Evolutionary conservation across 2,888 invertebrate species (phyloP), one percentile per base, ranked within the genome.

Genomic region (Eremobia ochroleuca): DNA sequence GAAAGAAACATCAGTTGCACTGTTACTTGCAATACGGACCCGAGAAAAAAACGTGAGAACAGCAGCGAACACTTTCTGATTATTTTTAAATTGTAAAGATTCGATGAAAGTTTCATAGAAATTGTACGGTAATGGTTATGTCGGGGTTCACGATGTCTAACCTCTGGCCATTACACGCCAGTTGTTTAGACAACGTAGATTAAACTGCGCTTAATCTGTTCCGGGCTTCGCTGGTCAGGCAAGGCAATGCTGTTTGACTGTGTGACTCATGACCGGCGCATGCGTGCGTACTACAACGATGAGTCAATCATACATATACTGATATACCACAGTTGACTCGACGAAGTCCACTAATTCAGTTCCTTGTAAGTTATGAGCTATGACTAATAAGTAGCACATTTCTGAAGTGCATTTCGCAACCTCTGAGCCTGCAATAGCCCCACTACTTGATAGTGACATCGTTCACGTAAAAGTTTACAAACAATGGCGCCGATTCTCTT

Each of bases 241-340:
- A 73, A 79, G 69, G 84, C 79, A 71, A 77, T 80, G 81, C 74
- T 75, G 85, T 37, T 68, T 34, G 34, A 37, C n/a, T n/a, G 2
- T 46, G 34, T 93, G 92, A 93, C 85, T 92, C 91, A 92, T 86
- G 77, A 69, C 70, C 79, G 84, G 87, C 79, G 89, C 88, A 90
- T 83, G 77, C 89, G 88, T 91, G 93, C 92, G 93, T 94, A 94
- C 92, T 94, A 93, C 90, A 78, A n/a, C 88, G 91, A 91, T 94
- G 94, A 95, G 89, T 95, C 94, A 94, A 89, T 89, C 34, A n/a
- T 68, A n/a, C n/a, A n/a, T n/a, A n/a, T n/a, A n/a, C n/a, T n/a
- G n/a, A n/a, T n/a, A 55, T 68, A 86, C 88, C 84, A 85, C 85
- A 83, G 89, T 80, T 82, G 87, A 87, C 85, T 89, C 88, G 86